A percentile compares a stretch with the other conserved stretches of the same genome.
These are phyloP conservation scores for Myopa testacea DNA, from an alignment of 2,888 invertebrate species.

Conservation along the genomic window DNA sequence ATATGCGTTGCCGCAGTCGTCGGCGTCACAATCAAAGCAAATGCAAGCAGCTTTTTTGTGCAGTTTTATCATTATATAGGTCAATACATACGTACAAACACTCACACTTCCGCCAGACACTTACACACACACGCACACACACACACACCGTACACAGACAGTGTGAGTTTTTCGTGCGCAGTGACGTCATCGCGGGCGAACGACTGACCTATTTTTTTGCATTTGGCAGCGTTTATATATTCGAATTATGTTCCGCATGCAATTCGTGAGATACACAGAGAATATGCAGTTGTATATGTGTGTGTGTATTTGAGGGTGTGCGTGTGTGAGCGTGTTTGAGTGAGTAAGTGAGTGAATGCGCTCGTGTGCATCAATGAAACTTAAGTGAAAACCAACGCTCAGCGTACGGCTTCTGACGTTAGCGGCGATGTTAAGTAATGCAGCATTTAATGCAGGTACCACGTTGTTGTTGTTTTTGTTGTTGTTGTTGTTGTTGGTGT, in stretches of 20 bases:
- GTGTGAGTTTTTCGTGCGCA: neutral
- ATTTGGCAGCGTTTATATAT: constrained; percentile 23
- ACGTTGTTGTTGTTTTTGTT: constrained; percentile 5
- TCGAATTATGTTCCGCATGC: constrained; percentile 32
- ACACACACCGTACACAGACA: neutral
- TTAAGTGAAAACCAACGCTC: neutral
- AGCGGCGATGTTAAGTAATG: neutral
- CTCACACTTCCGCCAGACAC: constrained; percentile 3
- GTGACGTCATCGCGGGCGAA: constrained; percentile 30
- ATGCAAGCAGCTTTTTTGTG: constrained; percentile 10
- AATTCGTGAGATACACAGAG: constrained; percentile 11
- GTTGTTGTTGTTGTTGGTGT: neutral
- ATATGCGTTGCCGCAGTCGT: too few species aligned
- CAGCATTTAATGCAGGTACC: neutral
- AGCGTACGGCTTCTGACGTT: constrained; percentile 14
- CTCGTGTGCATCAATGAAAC: constrained; percentile 18
- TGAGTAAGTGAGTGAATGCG: neutral
- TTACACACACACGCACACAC: constrained; percentile 16
- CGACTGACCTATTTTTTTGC: constrained; percentile 27
- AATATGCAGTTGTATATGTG: neutral
- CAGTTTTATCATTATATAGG: constrained; percentile 35
- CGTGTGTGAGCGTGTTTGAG: neutral
- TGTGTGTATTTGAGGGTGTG: constrained; percentile 9
- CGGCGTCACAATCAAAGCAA: neutral
- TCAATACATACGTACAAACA: constrained; percentile 22